A percentile compares a stretch with the other conserved stretches of the same genome.
Conservation (phyloP, 2,888 invertebrate species). For the Cyclophora albipunctata region DNA sequence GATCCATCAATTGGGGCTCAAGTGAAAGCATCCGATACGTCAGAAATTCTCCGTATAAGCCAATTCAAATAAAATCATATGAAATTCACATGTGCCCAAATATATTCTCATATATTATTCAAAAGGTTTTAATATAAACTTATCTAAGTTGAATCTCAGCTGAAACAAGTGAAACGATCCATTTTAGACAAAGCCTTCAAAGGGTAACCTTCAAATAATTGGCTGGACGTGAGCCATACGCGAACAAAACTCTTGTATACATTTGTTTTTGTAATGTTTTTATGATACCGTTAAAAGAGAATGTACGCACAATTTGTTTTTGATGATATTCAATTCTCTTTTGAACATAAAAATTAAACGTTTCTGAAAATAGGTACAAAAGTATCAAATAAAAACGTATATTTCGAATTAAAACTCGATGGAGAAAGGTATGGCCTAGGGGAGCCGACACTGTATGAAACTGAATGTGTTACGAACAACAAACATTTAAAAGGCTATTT, state of each 20-base stretch:
- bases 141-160: conserved; percentile 14
- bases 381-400: conserved; percentile 16
- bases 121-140: conserved; percentile 12
- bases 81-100: conserved; percentile 18
- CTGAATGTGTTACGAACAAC: conserved; percentile 5
- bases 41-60: conserved; percentile 12
- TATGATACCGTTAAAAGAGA: conserved; percentile 23
- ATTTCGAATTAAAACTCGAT: conserved; percentile 19
- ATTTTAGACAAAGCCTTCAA: conserved; percentile 16
- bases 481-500: conserved; percentile 10
- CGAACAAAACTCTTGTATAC: conserved; percentile 20
- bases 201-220: conserved; percentile 23
- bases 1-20: too few relatives aligned
- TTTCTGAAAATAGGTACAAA: conserved; percentile 8
- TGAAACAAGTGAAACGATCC: conserved; percentile 9
- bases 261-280: conserved; percentile 25
- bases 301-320: conserved; percentile 19
- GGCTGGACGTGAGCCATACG: conserved; percentile 18
- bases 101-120: conserved; percentile 20
- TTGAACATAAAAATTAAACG: conserved; percentile 11
- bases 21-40: conserved; percentile 7
- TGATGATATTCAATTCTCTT: conserved; percentile 12
- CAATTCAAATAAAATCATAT: conserved; percentile 9
- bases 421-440: conserved; percentile 16
- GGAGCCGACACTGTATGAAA: conserved; percentile 9